Evolutionary conservation across 2,888 invertebrate genomes (phyloP), one percentile per base, ranked within the genome.

Genomic region (Pheosia gnoma): DNA sequence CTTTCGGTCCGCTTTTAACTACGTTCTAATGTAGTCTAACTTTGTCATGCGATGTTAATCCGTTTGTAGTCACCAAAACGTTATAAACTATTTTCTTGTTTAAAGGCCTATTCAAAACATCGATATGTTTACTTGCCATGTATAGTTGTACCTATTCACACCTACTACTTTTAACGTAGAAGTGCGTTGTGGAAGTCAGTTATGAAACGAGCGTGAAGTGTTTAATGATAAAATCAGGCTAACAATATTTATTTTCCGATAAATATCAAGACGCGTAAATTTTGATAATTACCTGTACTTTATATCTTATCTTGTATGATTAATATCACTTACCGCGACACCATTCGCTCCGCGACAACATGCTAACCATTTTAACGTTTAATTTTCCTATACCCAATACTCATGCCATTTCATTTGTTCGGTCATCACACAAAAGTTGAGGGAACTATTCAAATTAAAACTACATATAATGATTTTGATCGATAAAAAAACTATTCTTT

Each of bases 161-260:
- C 77, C 76, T 67, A 72, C 67, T 60, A 54, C 77, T 72, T 78
- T 71, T 71, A 72, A 78, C 70, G 76, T 68, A 68, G 68, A 68
- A 65, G 64, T 67, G 68, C 60, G 69, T 69, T 73, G 68, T 70
- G 63, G 57, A 58, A 45, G 53, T 62, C 55, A 66, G 81, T 88
- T 89, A 87, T 75, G 89, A 88, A 90, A 90, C 83, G 68, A 67
- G 63, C 71, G 63, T 70, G 66, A 25, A 82, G 80, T 79, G 76
- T 83, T 85, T 81, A 84, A 83, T 79, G 81, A 84, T 83, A 84
- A 85, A 88, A 84, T 76, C 78, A 80, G 83, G 80, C 80, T 82
- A 83, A 86, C 87, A 87, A 89, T 91, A 88, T 93, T 93, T 91
- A 81, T 86, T 84, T 79, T 82, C 67, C 78, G 93, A 93, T 92